These are phyloP conservation scores for Pyrochroa serraticornis DNA, from an alignment of 2,888 invertebrate species.

Conservation along the genomic window DNA sequence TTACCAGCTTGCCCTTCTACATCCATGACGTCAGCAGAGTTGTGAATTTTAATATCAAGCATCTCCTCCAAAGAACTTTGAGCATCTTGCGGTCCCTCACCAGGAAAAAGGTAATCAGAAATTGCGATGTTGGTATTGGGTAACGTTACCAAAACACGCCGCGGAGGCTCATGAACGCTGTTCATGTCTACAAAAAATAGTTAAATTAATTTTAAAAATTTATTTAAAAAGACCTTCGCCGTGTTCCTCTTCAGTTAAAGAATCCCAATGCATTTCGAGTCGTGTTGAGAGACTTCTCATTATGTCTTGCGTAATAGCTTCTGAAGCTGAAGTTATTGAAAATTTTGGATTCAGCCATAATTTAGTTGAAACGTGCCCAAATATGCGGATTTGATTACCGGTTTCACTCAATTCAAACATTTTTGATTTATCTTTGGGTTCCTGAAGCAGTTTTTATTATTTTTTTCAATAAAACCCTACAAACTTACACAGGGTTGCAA, in stretches of 20 bases:
- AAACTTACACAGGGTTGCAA: slow-evolving; percentile 71
- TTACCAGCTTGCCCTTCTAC: slow-evolving; percentile 80
- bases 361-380: slow-evolving; percentile 74
- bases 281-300: slow-evolving; percentile 83
- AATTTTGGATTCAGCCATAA: slow-evolving; percentile 82
- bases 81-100: slow-evolving; percentile 84
- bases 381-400: slow-evolving; percentile 72
- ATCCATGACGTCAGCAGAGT: slow-evolving; percentile 65
- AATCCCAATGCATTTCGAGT: slow-evolving; percentile 92
- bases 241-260: slow-evolving; percentile 82
- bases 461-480: slow-evolving; percentile 38
- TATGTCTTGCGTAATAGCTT: slow-evolving; percentile 81
- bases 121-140: slow-evolving; percentile 70
- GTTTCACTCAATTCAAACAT: slow-evolving; percentile 62
- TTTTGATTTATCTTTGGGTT: slow-evolving; percentile 19
- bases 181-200: slow-evolving; percentile 66
- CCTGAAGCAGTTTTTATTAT: slow-evolving; percentile 26
- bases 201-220: slow-evolving; percentile 11
- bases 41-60: slow-evolving; percentile 75
- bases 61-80: slow-evolving; percentile 81
- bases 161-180: slow-evolving; percentile 87
- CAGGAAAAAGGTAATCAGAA: slow-evolving; percentile 91
- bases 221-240: slow-evolving; percentile 65
- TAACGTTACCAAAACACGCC: slow-evolving; percentile 80
- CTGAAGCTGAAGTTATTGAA: slow-evolving; percentile 73